Conservation (phyloP, 53 echinoderm and acorn worm genomes). For the Patiria pectinifera region DNA sequence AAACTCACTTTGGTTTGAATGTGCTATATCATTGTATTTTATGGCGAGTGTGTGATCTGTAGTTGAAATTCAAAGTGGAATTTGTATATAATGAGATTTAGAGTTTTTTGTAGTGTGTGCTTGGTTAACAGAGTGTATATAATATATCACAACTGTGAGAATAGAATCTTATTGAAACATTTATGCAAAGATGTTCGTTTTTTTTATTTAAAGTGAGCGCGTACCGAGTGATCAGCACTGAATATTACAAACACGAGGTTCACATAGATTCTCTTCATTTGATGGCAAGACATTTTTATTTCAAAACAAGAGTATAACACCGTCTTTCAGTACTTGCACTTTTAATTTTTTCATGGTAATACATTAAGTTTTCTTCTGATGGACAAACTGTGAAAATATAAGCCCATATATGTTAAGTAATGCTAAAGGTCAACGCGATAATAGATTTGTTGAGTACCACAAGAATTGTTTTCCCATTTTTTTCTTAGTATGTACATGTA, state of each 20-base stretch:
- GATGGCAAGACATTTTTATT: no score
- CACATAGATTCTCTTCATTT: no score
- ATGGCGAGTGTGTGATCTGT: constrained; percentile 4
- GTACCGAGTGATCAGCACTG: not conserved
- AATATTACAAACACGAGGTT: not conserved
- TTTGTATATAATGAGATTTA: constrained; percentile 43
- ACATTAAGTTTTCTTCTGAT: not conserved
- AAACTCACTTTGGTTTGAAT: not conserved
- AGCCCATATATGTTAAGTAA: no score
- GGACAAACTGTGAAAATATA: no score
- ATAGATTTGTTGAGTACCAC: no score
- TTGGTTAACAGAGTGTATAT: not conserved
- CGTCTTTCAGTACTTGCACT: no score
- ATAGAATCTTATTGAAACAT: not conserved
- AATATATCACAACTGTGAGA: not conserved
- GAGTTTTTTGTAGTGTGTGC: not conserved
- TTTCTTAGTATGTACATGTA: no score
- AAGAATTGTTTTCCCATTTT: no score
- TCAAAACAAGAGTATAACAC: no score
- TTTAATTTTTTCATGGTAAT: not conserved
- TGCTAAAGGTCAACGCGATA: no score
- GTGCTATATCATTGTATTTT: not conserved
- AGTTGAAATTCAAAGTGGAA: constrained; percentile 1
- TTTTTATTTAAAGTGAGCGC: not conserved
- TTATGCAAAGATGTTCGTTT: not conserved